Evolutionary conservation across 2,797 vertebrate genomes (phyloP).

Genomic region (Anomalospiza imberbis): DNA sequence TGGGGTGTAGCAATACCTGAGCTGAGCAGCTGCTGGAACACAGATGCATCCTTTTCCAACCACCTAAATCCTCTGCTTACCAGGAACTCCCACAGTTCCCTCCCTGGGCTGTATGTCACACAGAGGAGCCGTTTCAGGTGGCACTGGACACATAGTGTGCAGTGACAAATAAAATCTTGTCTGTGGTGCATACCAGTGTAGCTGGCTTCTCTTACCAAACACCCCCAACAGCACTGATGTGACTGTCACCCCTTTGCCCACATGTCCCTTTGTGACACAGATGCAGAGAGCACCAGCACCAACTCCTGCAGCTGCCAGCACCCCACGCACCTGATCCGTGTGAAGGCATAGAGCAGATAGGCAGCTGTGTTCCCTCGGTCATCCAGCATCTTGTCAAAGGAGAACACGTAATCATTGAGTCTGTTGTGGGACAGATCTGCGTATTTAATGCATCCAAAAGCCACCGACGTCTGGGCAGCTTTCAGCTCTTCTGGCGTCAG

Average conservation of each 20-base stretch:
- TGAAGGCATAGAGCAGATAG: slow-evolving; percentile 94
- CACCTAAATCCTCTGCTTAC: neutral
- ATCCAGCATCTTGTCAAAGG: slow-evolving; percentile 98
- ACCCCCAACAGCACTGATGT: neutral
- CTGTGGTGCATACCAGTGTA: neutral
- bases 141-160: neutral
- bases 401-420: slow-evolving; percentile 95
- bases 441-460: slow-evolving; percentile 95
- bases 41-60: neutral
- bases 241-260: neutral
- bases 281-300: neutral
- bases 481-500: slow-evolving; percentile 85
- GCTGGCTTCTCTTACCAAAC: neutral
- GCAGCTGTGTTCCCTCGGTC: slow-evolving; percentile 96
- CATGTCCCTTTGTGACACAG: neutral
- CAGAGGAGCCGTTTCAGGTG: neutral
- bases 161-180: neutral
- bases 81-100: neutral
- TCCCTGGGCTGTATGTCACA: fast-evolving
- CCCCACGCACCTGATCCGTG: slow-evolving; percentile 85
- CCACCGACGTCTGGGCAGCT: slow-evolving; percentile 87
- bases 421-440: slow-evolving; percentile 96
- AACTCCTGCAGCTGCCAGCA: neutral
- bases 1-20: neutral
- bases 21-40: neutral